Evolutionary conservation across 2,113 vertebrate species (phyloP).

Genomic region (Pterocles orientalis): DNA sequence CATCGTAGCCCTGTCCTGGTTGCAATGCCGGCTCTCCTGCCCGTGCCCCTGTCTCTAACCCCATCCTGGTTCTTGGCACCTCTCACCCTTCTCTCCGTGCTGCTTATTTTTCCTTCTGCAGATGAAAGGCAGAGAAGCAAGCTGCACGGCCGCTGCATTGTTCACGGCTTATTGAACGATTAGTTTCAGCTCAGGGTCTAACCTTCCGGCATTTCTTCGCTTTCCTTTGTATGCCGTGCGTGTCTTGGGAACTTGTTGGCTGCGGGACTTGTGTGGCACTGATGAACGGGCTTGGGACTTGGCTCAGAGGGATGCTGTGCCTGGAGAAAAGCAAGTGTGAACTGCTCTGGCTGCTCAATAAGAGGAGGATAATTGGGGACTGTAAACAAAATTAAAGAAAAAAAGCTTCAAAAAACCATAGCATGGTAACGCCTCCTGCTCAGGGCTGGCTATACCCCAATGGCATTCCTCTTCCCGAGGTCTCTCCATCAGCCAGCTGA

Average conservation of each 20-base stretch:
- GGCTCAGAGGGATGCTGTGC: neutral
- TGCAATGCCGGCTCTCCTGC: neutral
- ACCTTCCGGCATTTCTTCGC: constrained; percentile 3
- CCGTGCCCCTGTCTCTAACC: neutral
- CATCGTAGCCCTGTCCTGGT: neutral
- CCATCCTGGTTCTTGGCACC: neutral
- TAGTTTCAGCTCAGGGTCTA: constrained; percentile 46
- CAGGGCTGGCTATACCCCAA: neutral
- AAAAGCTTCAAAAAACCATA: rapidly evolving
- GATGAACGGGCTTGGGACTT: neutral
- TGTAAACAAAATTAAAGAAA: neutral
- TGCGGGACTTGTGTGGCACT: neutral
- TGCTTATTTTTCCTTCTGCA: neutral
- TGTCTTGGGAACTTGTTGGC: constrained; percentile 22
- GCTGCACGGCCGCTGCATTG: neutral
- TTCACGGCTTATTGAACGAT: constrained; percentile 55
- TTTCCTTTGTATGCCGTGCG: neutral
- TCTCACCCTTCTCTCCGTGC: neutral
- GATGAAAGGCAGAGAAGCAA: constrained; percentile 36
- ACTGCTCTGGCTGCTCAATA: neutral
- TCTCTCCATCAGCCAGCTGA: neutral
- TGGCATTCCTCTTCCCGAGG: neutral
- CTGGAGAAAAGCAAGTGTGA: neutral
- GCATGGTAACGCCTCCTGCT: rapidly evolving
- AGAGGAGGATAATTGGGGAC: neutral